phyloP scores from a whole-genome alignment of 1,140 invertebrate species.

The Ruditapes philippinarum region DNA sequence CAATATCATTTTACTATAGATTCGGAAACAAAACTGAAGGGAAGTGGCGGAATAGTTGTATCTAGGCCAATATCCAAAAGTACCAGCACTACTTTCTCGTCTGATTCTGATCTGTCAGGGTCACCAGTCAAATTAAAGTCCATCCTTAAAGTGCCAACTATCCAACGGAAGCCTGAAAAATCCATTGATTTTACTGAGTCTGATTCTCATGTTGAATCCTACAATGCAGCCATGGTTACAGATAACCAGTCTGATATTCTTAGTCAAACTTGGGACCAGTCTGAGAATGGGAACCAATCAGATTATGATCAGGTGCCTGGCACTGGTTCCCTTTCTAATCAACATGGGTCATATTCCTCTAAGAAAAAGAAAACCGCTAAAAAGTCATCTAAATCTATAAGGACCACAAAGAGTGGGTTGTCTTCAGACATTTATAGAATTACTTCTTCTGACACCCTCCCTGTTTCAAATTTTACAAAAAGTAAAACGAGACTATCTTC shows the following conservation, averaged over 20 bases:
- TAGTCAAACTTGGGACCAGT: not conserved
- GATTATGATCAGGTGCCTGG: not conserved
- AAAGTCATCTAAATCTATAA: not conserved
- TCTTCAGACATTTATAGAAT: constrained; percentile 12
- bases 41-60: not conserved
- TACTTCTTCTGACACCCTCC: constrained; percentile 9
- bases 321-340: not conserved
- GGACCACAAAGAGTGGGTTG: not conserved
- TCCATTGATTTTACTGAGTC: not conserved
- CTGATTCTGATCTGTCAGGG: not conserved
- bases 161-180: not conserved
- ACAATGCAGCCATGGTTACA: not conserved
- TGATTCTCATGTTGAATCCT: not conserved
- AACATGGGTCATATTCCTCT: not conserved
- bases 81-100: not conserved
- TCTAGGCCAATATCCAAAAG: not conserved
- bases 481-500: not conserved
- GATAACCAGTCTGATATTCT: too few species aligned
- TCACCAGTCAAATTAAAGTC: not conserved
- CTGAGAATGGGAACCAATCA: not conserved
- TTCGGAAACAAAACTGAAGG: not conserved
- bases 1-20: not conserved
- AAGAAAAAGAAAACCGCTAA: not conserved
- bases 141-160: not conserved
- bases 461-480: not conserved